These are phyloP conservation scores for Montipora capricornis DNA, from an alignment of 64 coral and sea anemone species.

Conservation along the genomic window DNA sequence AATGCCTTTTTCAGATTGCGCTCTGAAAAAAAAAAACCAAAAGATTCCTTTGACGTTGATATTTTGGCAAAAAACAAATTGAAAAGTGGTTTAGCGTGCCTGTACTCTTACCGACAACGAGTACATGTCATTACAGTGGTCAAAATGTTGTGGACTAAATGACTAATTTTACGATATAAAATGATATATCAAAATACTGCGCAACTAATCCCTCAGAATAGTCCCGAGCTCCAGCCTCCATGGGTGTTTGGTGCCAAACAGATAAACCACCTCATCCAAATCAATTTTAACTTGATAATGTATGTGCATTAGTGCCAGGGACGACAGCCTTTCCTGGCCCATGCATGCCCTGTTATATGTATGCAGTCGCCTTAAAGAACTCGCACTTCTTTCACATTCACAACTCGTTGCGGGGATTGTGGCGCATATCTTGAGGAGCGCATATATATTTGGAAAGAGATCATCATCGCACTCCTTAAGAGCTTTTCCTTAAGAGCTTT, in stretches of 20 bases:
- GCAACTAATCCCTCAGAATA: too few relatives aligned
- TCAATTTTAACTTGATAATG: slow-evolving; percentile 42
- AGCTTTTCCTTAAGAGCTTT: slow-evolving; percentile 72
- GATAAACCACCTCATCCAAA: slow-evolving; percentile 65
- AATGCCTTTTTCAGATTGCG: too few relatives aligned
- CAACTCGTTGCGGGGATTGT: slow-evolving; percentile 66
- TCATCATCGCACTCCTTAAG: slow-evolving; percentile 49
- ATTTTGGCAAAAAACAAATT: too few relatives aligned
- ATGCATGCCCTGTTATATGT: slow-evolving; percentile 70
- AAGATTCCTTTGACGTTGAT: too few relatives aligned
- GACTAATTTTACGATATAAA: too few relatives aligned
- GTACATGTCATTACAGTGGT: too few relatives aligned
- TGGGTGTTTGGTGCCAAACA: slow-evolving; percentile 61
- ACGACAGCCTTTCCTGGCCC: slow-evolving; percentile 62
- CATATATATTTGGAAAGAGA: slow-evolving; percentile 62
- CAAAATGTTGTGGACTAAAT: too few relatives aligned
- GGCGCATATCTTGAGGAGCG: slow-evolving; percentile 56
- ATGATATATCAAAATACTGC: too few relatives aligned
- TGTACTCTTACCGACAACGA: too few relatives aligned
- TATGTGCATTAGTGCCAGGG: slow-evolving; percentile 58
- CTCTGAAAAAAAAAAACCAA: too few relatives aligned
- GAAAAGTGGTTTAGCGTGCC: too few relatives aligned
- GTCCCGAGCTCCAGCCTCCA: neutral
- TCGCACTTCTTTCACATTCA: slow-evolving; percentile 67
- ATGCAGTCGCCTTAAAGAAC: slow-evolving; percentile 53